Evolutionary conservation across 1,140 invertebrate species (phyloP), one percentile per base, ranked within the genome.

Genomic region (Drosophila simulans): DNA sequence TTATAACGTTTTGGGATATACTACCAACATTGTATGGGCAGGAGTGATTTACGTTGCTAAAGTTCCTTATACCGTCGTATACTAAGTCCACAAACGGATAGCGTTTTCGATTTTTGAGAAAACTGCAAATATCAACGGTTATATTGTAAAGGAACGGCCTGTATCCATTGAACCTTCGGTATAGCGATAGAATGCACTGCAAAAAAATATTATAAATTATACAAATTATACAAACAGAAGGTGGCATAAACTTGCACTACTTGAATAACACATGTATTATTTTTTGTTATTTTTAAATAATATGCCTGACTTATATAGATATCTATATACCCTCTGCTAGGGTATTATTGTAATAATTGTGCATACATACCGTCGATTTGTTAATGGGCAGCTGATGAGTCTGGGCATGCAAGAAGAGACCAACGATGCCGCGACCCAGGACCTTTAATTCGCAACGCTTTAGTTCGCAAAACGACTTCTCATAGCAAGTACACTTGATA

Each of bases 361-460:
- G 56, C 51, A 48, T 53, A 74, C 71, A 48, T 53, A 74, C 71
- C 25, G 56, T 51, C 0, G 60, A 17, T 37, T 37, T 60, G 13
- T 39, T 71, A 1, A 79, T 58, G 1, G 72, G 77, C 15, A 53
- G 0, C 13, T 72, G 37, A 31, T 60, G 46, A 20, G 71, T 20
- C 13, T 48, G 22, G 3, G 53, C 51, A 58, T 79, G 51, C 1
- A 76, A 2, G 35, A 35, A 39, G 3, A 76, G 22, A 1, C 43
- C 66, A 3, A 71, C 37, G 13, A 45, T 42, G 10, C 65, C 60
- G 5, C 76, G 76, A 3, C 55, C 55, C 12, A 76, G 10, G 10
- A 72, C 25, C 10, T 73, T 69, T 0, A 80, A 37, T 15, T 77
- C 52, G 13, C 74, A 80, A 22, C 52, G 25, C 2, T 20, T 31